Base-by-base conservation (phyloP, 64 coral and sea anemone species). In the Pocillopora verrucosa region DNA sequence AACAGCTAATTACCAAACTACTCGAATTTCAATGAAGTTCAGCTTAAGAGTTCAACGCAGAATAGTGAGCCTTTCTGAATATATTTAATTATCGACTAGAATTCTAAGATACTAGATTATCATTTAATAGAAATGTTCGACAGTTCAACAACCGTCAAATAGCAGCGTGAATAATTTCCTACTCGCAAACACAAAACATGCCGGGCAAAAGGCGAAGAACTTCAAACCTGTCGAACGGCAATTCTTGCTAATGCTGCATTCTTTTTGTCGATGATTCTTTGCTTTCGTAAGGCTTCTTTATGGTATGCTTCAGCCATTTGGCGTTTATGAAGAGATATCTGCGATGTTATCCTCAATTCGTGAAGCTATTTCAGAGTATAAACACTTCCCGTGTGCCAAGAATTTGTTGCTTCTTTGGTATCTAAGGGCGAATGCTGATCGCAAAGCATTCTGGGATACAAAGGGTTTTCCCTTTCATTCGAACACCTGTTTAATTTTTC, bases 241-340 rank as follows among this genome's bases (percentile, higher is more conserved):
- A 94, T 82, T 74, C 89, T 87, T 36, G 78, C 84, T n/a, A 90
- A 61, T 24, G 93, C 83, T 15, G 83, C 68, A 30, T 94, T 83
- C 87, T 91, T 94, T 74, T 84, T 78, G 9, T 94, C 93, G 65
- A 94, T 86, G 24, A 94, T 74, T 64, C 93, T 90, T 77, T 94
- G 93, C 75, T 91, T 91, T 62, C 93, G 87, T 45, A 94, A 59
- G 11, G 93, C 93, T 77, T 94, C 93, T 77, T 82, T 94, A 77
- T 94, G 93, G 75, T 90, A 94, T 51, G 93, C 93, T 69, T 80
- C 81, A 34, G 93, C 93, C 93, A 94, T 94, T 70, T 91, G 30
- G 61, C 37, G 34, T 51, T 34, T 3, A 34, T 12, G 17, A 25
- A 24, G 67, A 11, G 22, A n/a, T 70, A 70, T 30, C 67, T 25